Base-by-base conservation (phyloP, 2,888 invertebrate genomes). In the Acrocera orbiculus region DNA sequence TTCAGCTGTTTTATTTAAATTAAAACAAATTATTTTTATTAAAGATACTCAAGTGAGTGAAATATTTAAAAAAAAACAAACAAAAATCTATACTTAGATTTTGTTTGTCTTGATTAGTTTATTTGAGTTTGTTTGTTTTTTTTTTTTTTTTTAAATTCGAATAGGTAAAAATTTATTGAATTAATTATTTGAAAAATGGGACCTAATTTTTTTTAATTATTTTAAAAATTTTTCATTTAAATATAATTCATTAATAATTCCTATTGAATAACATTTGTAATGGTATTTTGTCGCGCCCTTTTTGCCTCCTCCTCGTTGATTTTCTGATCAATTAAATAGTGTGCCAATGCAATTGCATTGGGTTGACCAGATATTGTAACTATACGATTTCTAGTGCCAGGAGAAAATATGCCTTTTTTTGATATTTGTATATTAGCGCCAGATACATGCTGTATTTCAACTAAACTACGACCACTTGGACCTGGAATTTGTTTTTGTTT, bases 351-450 rank as follows among this genome's bases (percentile, higher is more conserved):
- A 65, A 93, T 89, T 65, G 86, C 80, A 63, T 74, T 76, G 54
- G 77, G 73, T 54, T 76, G 74, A 63, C 93, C 93, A 53, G 82
- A 79, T 65, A 93, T 90, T 63, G 92, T 89, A 48, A 93, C 93
- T 65, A 92, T 86, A 58, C 93, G 81, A 70, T 93, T 92, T 62
- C 90, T 79, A 47, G 92, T 93, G 64, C 92, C 92, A 46, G 93
- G 92, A 53, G 89, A 86, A 70, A 87, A 93, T 56, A 85, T 86
- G 61, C 92, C 92, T 69, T 93, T 93, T 73, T 93, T 93, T 49
- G 90, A 90, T 67, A 95, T 93, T 70, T 93, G 92, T 65, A 95
- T 90, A 69, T 83, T 90, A 63, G 93, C 90, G 62, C 92, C 90
- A 58, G 89, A 90, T 66, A 81, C 73, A 67, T 90, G 87, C 69